A percentile compares a stretch with the other conserved stretches of the same genome.
phyloP scores from a whole-genome alignment of 2,113 vertebrate genomes.

The Hirundichthys speculiger region DNA sequence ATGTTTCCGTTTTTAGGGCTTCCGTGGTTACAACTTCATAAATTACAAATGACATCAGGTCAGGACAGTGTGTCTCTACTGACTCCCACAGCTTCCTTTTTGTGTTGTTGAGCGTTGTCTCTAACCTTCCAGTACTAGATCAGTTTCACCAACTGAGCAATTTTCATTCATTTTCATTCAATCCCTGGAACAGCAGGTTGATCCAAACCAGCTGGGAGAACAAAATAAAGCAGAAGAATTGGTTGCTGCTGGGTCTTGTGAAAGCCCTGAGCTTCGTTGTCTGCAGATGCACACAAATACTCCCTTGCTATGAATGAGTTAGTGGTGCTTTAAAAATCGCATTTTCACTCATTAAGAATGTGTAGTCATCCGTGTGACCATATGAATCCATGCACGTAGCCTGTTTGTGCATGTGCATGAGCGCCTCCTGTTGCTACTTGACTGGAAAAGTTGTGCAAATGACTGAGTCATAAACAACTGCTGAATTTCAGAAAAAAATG shows the following conservation, averaged over 20 bases:
- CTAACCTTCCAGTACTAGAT: neutral
- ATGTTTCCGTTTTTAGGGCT: too few species aligned
- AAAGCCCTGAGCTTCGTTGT: neutral
- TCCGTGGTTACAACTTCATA: too few species aligned
- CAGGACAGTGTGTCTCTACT: neutral
- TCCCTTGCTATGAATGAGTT: neutral
- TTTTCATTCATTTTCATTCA: neutral
- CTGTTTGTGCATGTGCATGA: too few species aligned
- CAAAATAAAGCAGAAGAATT: neutral
- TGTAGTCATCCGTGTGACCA: neutral
- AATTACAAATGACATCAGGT: too few species aligned
- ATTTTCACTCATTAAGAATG: neutral
- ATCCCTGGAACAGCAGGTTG: neutral
- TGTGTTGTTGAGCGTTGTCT: neutral
- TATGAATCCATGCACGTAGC: neutral
- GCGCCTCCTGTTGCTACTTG: neutral
- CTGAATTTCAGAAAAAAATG: neutral
- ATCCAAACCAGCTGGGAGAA: neutral
- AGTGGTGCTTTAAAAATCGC: neutral
- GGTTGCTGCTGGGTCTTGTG: neutral
- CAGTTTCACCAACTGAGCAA: neutral
- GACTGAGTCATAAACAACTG: neutral
- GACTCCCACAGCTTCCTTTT: neutral
- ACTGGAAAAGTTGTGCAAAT: neutral
- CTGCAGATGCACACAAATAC: neutral